Conservation (phyloP, 2,888 invertebrate genomes). For the Caenorhabditis afra region DNA sequence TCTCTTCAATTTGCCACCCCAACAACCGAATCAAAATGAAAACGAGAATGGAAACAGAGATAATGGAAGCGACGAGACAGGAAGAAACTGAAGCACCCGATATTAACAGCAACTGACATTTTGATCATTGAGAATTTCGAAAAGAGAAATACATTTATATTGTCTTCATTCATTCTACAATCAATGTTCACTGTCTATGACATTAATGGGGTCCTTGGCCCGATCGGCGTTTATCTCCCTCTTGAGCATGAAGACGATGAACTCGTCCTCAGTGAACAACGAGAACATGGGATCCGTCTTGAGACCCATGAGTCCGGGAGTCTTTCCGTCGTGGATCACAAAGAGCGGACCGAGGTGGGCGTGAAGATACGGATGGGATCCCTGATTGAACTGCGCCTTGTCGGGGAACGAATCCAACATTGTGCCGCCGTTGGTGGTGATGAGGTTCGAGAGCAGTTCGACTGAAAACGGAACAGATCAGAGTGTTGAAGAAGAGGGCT, state of each 20-base stretch:
- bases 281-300: conserved; percentile 16
- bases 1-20: conserved; percentile 34
- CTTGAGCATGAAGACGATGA: conserved; percentile 11
- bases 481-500: neutral
- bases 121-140: too few relatives aligned
- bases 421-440: neutral
- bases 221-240: conserved; percentile 1
- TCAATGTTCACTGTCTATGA: neutral
- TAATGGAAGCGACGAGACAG: neutral
- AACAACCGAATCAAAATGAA: conserved; percentile 8
- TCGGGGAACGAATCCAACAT: conserved; percentile 3
- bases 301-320: neutral
- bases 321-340: conserved; percentile 18
- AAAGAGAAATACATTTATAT: too few relatives aligned
- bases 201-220: neutral
- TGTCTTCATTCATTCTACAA: too few relatives aligned
- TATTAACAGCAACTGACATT: too few relatives aligned
- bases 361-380: conserved; percentile 19
- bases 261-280: conserved; percentile 8
- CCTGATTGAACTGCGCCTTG: conserved; percentile 1
- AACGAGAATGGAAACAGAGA: conserved; percentile 20
- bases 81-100: neutral
- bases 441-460: neutral
- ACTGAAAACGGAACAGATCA: conserved; percentile 10
- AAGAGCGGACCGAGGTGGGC: conserved; percentile 17